A percentile compares a stretch with the other conserved stretches of the same genome.
phyloP scores from a whole-genome alignment of 2,888 invertebrate genomes.

The Ethmia dodecea region DNA sequence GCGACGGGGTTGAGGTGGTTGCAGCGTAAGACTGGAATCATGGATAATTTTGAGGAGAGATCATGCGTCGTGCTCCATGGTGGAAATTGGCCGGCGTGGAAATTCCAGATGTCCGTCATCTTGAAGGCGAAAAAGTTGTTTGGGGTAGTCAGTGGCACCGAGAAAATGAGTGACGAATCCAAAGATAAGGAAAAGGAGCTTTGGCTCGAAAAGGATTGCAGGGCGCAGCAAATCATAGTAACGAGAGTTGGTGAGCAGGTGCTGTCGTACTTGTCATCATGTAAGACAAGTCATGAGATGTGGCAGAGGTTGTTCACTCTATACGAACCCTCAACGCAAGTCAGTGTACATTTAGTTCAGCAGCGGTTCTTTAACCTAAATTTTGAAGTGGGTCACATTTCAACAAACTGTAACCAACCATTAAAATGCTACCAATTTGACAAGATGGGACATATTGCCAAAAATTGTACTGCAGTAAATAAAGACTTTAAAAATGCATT shows the following conservation, averaged over 20 bases:
- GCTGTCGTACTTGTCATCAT: neutral
- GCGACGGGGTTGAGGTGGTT: no score
- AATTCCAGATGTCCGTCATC: slow-evolving; percentile 1
- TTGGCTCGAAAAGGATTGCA: slow-evolving; percentile 4
- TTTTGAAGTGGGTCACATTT: neutral
- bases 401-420: neutral
- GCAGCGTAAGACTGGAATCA: neutral
- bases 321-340: slow-evolving; percentile 1
- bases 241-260: slow-evolving; percentile 1
- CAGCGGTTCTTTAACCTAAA: slow-evolving; percentile 1
- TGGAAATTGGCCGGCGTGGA: slow-evolving; percentile 1
- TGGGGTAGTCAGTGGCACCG: neutral
- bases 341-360: neutral
- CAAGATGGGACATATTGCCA: neutral
- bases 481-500: slow-evolving; percentile 1
- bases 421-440: neutral
- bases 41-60: neutral
- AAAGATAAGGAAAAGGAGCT: slow-evolving; percentile 6
- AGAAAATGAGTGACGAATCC: neutral
- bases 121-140: neutral
- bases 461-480: neutral
- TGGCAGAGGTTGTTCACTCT: neutral
- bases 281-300: neutral
- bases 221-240: slow-evolving; percentile 3
- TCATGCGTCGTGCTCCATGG: neutral